Evolutionary conservation across 2,113 vertebrate species (phyloP), one percentile per base, ranked within the genome.

Genomic region (Actinemys pallida): DNA sequence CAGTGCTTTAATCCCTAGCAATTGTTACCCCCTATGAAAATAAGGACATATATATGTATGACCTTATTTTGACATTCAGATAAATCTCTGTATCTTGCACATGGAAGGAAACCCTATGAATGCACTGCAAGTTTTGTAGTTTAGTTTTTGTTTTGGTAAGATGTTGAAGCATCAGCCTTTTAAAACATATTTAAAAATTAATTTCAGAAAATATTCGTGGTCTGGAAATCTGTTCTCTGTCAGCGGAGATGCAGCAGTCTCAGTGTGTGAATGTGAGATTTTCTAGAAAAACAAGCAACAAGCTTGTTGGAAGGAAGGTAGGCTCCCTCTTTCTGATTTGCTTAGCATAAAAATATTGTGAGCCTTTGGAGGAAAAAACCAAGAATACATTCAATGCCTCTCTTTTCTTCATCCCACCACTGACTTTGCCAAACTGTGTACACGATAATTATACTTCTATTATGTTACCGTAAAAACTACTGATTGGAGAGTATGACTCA

Each of bases 121-220:
- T 80, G 52, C n/a, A 25, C 2, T 86, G 12, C 65, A n/a, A 86
- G 86, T 87, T 52, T 75, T 84, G 83, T 90, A 1, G 7, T 78
- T 22, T 31, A n/a, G 17, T 62, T 89, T 86, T 93, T 90, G 3
- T 17, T 93, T 83, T 93, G 79, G 84, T 80, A 92, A 82, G 24
- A 20, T 85, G 69, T 5, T 87, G 3, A 42, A 78, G 89, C 17
- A 16, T 76, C 84, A 10, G 13, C 27, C 24, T 93, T 91, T 91
- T 92, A 65, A 82, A 93, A 91, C 59, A 45, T 96, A 29, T 95
- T 93, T 96, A 50, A 81, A 84, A 84, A 95, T 80, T 97, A 3
- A 19, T 96, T 93, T 54, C 97, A 99, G 99, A 98, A 75, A 97
- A 96, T 83, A 90, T 99, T 84, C 98, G 97, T 14, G 99, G 99